phyloP scores from a whole-genome alignment of 2,797 vertebrate genomes.

The Muscicapa striata region DNA sequence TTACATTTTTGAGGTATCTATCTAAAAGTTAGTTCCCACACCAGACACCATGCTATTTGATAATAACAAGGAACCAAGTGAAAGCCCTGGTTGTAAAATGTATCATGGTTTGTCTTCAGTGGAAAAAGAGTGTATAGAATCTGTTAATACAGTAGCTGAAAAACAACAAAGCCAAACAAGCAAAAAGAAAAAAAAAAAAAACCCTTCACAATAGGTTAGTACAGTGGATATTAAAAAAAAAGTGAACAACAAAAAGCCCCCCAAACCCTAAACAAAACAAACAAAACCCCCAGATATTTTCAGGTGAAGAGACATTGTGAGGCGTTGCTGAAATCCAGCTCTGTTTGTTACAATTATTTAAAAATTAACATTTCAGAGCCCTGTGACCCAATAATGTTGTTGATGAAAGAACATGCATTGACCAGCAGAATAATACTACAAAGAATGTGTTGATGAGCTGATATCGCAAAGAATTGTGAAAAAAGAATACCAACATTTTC shows the following conservation, averaged over 20 bases:
- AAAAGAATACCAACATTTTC: neutral
- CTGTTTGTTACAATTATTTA: neutral
- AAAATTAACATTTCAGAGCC: neutral
- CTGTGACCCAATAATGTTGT: neutral
- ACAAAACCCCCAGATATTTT: neutral
- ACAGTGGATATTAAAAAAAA: neutral
- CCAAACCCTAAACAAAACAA: neutral
- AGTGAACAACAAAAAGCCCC: rapidly evolving
- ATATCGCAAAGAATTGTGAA: neutral
- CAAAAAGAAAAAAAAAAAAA: neutral
- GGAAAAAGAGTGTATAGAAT: neutral
- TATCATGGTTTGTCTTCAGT: neutral
- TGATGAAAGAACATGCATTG: neutral
- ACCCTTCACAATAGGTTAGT: neutral
- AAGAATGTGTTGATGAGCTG: neutral
- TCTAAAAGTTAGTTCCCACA: neutral
- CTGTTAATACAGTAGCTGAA: neutral
- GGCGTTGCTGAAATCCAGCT: neutral
- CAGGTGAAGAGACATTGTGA: neutral
- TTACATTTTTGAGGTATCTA: neutral
- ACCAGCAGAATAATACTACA: neutral
- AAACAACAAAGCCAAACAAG: neutral
- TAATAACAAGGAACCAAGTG: neutral
- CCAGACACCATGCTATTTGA: neutral
- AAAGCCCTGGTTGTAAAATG: neutral